Percentiles rank a stretch among this genome's conserved stretches.
phyloP scores from a whole-genome alignment of 2,888 invertebrate genomes.

The Caenorhabditis panamensis region DNA sequence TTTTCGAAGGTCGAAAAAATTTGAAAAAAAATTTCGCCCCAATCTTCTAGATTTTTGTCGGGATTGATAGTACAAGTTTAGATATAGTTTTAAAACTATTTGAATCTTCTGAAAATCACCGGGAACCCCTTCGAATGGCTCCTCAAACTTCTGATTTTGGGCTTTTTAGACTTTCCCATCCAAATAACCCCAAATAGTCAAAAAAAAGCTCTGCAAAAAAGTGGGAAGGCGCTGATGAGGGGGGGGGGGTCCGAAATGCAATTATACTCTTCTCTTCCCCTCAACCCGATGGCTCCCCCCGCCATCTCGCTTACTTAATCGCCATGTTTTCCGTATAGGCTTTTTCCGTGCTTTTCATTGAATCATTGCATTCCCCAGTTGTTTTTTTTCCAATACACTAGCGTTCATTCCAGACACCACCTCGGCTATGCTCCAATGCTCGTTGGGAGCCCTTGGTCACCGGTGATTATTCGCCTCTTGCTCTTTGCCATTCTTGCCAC shows the following conservation, averaged over 20 bases:
- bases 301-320: conserved; percentile 38
- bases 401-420: conserved; percentile 8
- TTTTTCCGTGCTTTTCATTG: conserved; percentile 6
- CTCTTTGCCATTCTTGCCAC: conserved; percentile 17
- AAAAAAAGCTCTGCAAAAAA: too few species aligned
- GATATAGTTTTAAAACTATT: too few species aligned
- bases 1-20: too few species aligned
- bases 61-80: too few species aligned
- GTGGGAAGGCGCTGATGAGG: conserved; percentile 45
- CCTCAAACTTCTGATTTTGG: too few species aligned
- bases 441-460: conserved; percentile 47
- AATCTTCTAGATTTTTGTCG: too few species aligned
- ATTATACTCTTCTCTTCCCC: conserved; percentile 47
- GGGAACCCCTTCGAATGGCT: too few species aligned
- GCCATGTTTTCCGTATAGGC: conserved; percentile 25
- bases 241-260: conserved; percentile 35
- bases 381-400: conserved; percentile 8
- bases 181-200: too few species aligned
- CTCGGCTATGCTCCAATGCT: conserved; percentile 62
- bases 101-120: too few species aligned
- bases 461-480: conserved; percentile 39
- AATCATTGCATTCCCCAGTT: conserved; percentile 2
- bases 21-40: too few species aligned
- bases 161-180: too few species aligned
- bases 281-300: not conserved